Evolutionary conservation across 2,113 vertebrate species (phyloP), one percentile per base, ranked within the genome.

Genomic region (Pao palembangensis): DNA sequence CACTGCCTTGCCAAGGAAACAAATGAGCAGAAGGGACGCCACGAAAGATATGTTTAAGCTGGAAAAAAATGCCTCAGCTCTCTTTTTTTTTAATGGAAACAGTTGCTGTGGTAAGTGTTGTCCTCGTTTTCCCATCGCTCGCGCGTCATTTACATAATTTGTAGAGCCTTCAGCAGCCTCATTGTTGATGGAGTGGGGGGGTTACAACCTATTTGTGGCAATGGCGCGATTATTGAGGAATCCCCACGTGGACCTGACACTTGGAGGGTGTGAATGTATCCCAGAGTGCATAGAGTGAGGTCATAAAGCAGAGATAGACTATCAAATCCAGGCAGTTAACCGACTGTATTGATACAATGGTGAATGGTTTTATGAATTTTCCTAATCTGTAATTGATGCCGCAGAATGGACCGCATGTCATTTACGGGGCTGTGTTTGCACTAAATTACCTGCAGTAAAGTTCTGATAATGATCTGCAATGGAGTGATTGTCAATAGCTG

Each of bases 351-450:
- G 75, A 84, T 81, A 68, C 54, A 58, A 48, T 54, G 42, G 34
- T 48, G 74, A 48, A 82, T 79, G 68, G 60, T 51, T 75, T 28
- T 64, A 79, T 79, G 69, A 72, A 75, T 85, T 71, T 38, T 64
- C 8, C 1, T 42, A 54, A 78, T 61, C 52, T 73, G 66, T 75
- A 79, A 78, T 81, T 76, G 75, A 61, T 75, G 52, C 58, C 71
- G 67, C 54, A 51, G 55, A 38, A 76, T 67, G 50, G 31, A 73
- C 44, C 43, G 46, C 1, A 11, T 51, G 49, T 64, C 58, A 61
- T 43, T 65, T 46, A 49, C 15, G 14, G 71, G n/a, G 48, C 28
- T 56, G 43, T 65, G 28, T 10, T 25, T 28, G 52, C 7, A 0
- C 31, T 54, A 42, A 19, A 61, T 67, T 42, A 80, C 47, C 46